These are phyloP conservation scores for Ornithoptera alexandrae DNA, from an alignment of 2,888 invertebrate genomes.

Conservation along the genomic window DNA sequence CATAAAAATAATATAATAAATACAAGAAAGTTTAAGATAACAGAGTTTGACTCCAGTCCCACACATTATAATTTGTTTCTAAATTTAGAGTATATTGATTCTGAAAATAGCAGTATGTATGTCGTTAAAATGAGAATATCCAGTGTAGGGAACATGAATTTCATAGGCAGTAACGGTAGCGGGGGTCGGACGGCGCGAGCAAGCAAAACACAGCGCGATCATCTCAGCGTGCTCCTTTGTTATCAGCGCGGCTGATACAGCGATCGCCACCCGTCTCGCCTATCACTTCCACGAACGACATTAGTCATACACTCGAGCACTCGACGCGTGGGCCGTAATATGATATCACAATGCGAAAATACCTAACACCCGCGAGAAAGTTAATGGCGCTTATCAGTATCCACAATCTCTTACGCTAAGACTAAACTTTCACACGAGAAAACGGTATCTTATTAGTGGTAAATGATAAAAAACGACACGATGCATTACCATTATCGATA, in stretches of 20 bases:
- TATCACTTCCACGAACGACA: slow-evolving; percentile 77
- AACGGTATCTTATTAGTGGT: slow-evolving; percentile 56
- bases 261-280: slow-evolving; percentile 65
- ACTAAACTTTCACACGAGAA: slow-evolving; percentile 79
- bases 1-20: slow-evolving; percentile 32
- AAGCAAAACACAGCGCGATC: slow-evolving; percentile 28
- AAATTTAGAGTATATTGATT: slow-evolving; percentile 75
- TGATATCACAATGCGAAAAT: slow-evolving; percentile 82
- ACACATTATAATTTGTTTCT: slow-evolving; percentile 68
- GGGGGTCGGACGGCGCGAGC: slow-evolving; percentile 27
- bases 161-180: slow-evolving; percentile 23
- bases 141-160: slow-evolving; percentile 30
- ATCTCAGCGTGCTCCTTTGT: slow-evolving; percentile 68
- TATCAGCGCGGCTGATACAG: slow-evolving; percentile 70
- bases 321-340: slow-evolving; percentile 80
- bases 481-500: slow-evolving; percentile 86
- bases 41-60: slow-evolving; percentile 55
- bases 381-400: slow-evolving; percentile 82
- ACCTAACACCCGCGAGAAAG: slow-evolving; percentile 81
- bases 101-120: slow-evolving; percentile 68
- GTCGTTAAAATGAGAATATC: slow-evolving; percentile 50
- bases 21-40: slow-evolving; percentile 34
- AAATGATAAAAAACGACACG: slow-evolving; percentile 49
- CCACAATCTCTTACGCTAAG: slow-evolving; percentile 78
- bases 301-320: slow-evolving; percentile 77